Evolutionary conservation across 2,113 vertebrate genomes (phyloP).

Genomic region (Petromus typicus): DNA sequence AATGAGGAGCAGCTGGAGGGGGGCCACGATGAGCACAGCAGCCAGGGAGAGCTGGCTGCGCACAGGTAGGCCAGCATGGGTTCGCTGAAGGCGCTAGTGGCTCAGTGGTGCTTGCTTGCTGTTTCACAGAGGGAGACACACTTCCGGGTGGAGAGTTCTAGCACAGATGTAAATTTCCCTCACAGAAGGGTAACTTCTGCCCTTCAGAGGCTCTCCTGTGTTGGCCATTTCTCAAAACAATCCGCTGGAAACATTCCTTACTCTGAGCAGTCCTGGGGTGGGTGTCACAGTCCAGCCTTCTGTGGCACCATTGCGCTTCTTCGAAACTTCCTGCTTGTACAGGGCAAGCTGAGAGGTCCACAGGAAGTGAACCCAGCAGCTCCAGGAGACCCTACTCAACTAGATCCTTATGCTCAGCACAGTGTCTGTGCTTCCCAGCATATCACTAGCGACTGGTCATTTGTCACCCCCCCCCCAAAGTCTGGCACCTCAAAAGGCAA

Average conservation of each 20-base stretch:
- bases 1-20: too few relatives aligned
- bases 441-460: not conserved
- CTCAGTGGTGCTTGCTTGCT: not conserved
- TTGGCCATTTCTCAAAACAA: not conserved
- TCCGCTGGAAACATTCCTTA: not conserved
- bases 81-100: too few relatives aligned
- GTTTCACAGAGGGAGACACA: not conserved
- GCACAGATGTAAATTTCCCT: not conserved
- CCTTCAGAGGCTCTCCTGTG: not conserved
- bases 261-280: not conserved
- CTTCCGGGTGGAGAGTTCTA: not conserved
- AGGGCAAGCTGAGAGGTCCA: not conserved
- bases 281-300: not conserved
- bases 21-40: not conserved
- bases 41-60: not conserved
- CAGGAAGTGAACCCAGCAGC: not conserved
- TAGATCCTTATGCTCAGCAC: not conserved
- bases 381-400: not conserved
- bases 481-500: not conserved
- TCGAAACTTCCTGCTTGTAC: not conserved
- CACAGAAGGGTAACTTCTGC: not conserved
- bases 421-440: not conserved
- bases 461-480: conserved; percentile 39
- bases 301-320: not conserved
- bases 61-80: too few relatives aligned